Percentiles rank a stretch among this genome's conserved stretches.
Evolutionary conservation across 2,113 vertebrate species (phyloP).

Genomic region (Heptranchias perlo): DNA sequence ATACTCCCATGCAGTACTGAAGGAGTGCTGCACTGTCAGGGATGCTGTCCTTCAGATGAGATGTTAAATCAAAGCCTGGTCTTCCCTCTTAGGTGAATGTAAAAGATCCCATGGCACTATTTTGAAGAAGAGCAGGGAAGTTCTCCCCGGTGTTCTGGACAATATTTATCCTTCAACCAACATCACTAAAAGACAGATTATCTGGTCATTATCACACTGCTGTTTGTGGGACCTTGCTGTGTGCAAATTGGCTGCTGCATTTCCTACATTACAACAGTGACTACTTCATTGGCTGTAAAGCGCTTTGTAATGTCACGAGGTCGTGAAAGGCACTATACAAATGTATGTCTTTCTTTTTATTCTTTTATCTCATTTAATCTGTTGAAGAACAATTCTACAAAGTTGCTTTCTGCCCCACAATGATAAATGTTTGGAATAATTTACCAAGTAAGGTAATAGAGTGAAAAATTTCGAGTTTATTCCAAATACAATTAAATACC

Average conservation of each 20-base stretch:
- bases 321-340: not conserved
- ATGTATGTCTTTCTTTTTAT: not conserved
- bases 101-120: too few species aligned
- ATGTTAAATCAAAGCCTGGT: too few species aligned
- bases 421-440: not conserved
- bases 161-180: too few species aligned
- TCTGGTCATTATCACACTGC: not conserved
- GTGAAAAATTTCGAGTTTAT: not conserved
- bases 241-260: not conserved
- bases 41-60: too few species aligned
- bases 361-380: not conserved
- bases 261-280: not conserved
- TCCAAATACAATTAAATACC: not conserved
- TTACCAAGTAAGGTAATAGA: not conserved
- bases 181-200: not conserved
- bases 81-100: too few species aligned
- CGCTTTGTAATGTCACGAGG: not conserved
- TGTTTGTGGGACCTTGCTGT: not conserved
- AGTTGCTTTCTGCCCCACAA: not conserved
- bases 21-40: too few species aligned
- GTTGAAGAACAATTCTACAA: not conserved
- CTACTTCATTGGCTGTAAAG: not conserved
- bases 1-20: not conserved
- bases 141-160: too few species aligned
- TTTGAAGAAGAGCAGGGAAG: too few species aligned